Conservation (phyloP, 1,140 invertebrate genomes). For the Sitodiplosis mosellana region DNA sequence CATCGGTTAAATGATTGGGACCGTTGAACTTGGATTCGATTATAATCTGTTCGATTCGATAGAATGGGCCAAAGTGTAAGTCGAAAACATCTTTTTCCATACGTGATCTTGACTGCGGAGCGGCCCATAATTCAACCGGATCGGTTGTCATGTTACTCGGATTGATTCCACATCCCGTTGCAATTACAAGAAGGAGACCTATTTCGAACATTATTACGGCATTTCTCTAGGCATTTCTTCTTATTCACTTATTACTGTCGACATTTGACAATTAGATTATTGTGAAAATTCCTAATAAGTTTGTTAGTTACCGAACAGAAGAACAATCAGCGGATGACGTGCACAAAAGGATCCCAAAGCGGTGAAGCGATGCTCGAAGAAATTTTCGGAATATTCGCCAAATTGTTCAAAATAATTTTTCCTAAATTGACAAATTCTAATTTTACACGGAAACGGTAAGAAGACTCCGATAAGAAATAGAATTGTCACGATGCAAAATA, state of each 20-base stretch:
- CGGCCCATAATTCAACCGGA: constrained; percentile 94
- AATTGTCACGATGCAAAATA: constrained; percentile 47
- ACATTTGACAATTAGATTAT: neutral
- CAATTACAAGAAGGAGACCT: constrained; percentile 34
- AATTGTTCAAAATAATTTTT: constrained; percentile 50
- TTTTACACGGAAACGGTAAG: no score
- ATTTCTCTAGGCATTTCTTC: no score
- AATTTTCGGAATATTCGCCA: constrained; percentile 56
- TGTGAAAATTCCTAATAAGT: neutral
- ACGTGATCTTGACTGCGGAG: constrained; percentile 65
- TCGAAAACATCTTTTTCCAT: constrained; percentile 83
- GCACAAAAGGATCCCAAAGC: constrained; percentile 71
- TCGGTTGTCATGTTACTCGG: constrained; percentile 71
- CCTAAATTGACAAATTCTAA: no score
- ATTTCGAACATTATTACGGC: no score
- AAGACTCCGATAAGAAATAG: constrained; percentile 40
- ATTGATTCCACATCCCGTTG: constrained; percentile 42
- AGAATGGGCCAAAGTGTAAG: constrained; percentile 85
- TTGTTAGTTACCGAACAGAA: constrained; percentile 32
- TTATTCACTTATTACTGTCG: no score
- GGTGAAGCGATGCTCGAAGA: constrained; percentile 58
- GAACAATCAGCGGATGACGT: constrained; percentile 51
- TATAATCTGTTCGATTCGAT: constrained; percentile 68
- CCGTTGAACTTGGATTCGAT: constrained; percentile 42
- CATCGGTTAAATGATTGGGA: constrained; percentile 41